These are phyloP conservation scores for Carassius gibelio DNA, from an alignment of 2,113 vertebrate species.

Conservation along the genomic window DNA sequence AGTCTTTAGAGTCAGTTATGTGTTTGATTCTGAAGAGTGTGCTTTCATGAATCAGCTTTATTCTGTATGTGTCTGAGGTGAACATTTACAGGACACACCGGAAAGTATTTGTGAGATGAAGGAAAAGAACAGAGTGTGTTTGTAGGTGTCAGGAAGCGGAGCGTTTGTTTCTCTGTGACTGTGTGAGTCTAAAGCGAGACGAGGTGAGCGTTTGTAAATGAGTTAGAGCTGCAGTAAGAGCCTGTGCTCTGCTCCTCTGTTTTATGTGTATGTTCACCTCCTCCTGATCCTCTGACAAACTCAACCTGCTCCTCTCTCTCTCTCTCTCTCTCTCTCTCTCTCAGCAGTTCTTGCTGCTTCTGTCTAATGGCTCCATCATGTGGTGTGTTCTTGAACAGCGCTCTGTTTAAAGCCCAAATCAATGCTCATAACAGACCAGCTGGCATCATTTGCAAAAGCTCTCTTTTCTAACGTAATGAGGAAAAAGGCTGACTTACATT, in stretches of 20 bases:
- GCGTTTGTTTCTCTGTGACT: background rate
- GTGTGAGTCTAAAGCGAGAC: background rate
- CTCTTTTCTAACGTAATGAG: background rate
- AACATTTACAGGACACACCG: background rate
- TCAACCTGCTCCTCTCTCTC: background rate
- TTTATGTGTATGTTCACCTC: background rate
- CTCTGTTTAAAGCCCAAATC: background rate
- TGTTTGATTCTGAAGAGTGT: background rate
- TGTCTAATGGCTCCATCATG: slow-evolving; percentile 65
- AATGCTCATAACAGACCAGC: background rate
- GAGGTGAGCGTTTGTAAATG: background rate
- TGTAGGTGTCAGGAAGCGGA: background rate
- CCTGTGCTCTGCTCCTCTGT: background rate
- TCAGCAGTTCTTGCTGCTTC: background rate
- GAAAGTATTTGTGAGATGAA: background rate
- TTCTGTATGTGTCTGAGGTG: background rate
- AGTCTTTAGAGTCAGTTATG: background rate
- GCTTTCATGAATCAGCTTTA: background rate
- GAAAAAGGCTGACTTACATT: background rate
- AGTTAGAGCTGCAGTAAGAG: background rate
- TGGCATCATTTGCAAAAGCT: background rate
- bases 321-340: slow-evolving; percentile 2
- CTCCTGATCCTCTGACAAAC: background rate
- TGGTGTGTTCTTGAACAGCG: slow-evolving; percentile 49
- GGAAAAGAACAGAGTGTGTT: background rate